These are phyloP conservation scores for Lasioglossum leucozonium DNA, from an alignment of 2,888 invertebrate genomes.

Conservation along the genomic window DNA sequence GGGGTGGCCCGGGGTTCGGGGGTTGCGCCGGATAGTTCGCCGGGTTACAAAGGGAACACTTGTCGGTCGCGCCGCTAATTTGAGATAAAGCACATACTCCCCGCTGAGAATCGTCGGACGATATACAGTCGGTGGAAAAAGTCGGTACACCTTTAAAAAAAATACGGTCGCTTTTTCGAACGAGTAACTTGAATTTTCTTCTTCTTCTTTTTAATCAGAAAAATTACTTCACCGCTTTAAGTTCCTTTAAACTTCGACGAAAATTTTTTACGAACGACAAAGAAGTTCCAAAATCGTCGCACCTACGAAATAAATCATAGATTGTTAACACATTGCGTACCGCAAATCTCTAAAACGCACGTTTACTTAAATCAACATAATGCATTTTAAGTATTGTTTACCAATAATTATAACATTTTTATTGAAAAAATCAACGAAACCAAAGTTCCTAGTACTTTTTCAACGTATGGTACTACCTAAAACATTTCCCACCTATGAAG, in stretches of 20 bases:
- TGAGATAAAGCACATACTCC: conserved; percentile 38
- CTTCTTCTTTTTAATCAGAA: neutral
- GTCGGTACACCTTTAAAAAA: neutral
- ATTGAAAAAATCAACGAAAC: too few species aligned
- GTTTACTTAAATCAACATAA: too few species aligned
- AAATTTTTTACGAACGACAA: neutral
- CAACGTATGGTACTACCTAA: too few species aligned
- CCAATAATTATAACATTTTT: too few species aligned
- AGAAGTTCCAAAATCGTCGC: too few species aligned
- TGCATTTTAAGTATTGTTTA: too few species aligned
- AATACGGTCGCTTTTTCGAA: neutral
- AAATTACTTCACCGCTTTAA: neutral
- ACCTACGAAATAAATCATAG: neutral
- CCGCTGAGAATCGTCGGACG: conserved; percentile 31
- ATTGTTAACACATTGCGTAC: too few species aligned
- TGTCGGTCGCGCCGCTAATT: conserved; percentile 34
- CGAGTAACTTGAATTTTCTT: too few species aligned
- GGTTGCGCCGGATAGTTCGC: neutral
- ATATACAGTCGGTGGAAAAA: neutral
- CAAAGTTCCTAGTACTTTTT: too few species aligned
- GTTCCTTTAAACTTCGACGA: neutral
- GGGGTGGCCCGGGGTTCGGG: neutral
- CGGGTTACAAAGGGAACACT: conserved; percentile 24
- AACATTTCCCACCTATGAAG: too few species aligned
- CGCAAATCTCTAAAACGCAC: too few species aligned